phyloP scores from a whole-genome alignment of 2,797 vertebrate species.

The Moxostoma hubbsi region DNA sequence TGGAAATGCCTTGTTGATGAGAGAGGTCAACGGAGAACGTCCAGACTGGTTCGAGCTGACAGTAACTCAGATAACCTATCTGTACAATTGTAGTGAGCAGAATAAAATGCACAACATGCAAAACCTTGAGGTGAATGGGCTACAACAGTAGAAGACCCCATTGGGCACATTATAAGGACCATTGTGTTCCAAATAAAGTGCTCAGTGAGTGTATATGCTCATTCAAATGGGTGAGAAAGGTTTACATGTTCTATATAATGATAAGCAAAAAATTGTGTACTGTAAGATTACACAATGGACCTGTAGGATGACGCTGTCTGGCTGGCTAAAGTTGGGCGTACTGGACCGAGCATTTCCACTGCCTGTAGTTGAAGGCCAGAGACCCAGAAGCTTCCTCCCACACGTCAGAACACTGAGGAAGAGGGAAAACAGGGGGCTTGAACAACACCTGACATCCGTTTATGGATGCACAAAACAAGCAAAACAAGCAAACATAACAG shows the following conservation, averaged over 20 bases:
- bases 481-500: too few species aligned
- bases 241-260: neutral
- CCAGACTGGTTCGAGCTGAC: too few species aligned
- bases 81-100: too few species aligned
- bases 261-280: neutral
- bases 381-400: constrained; percentile 89
- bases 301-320: constrained; percentile 95
- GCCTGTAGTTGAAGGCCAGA: constrained; percentile 91
- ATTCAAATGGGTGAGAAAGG: neutral
- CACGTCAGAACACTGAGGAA: constrained; percentile 87
- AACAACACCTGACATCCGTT: constrained; percentile 33
- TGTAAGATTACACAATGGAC: neutral
- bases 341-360: constrained; percentile 87
- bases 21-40: too few species aligned
- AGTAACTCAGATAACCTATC: too few species aligned
- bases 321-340: constrained; percentile 92
- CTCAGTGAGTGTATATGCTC: neutral
- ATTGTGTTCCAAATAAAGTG: too few species aligned
- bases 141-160: too few species aligned
- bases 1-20: too few species aligned
- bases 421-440: constrained; percentile 17
- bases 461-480: neutral
- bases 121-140: too few species aligned
- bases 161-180: too few species aligned
- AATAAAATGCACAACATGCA: too few species aligned